Conservation (phyloP, 2,797 vertebrate genomes). For the Poeciliopsis presidionis region DNA sequence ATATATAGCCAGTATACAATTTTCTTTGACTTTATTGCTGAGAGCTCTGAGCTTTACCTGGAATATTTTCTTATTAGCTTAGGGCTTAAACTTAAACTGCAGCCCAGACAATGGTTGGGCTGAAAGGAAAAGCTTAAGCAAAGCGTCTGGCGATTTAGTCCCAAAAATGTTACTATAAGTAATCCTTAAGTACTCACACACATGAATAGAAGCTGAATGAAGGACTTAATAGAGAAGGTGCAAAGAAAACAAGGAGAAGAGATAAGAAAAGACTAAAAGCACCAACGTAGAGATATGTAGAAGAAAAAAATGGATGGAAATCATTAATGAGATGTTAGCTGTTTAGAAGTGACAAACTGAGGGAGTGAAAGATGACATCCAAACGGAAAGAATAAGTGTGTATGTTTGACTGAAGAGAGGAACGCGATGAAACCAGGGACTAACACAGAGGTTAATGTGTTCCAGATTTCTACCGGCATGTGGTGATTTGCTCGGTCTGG, state of each 20-base stretch:
- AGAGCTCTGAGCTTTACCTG: not conserved
- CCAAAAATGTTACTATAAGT: not conserved
- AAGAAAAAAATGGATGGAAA: not conserved
- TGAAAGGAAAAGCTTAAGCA: constrained; percentile 1
- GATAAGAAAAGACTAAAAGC: not conserved
- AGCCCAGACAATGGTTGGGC: not conserved
- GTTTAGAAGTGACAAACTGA: constrained; percentile 32
- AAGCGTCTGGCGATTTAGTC: not conserved
- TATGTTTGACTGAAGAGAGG: constrained; percentile 11
- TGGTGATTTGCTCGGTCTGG: constrained; percentile 3
- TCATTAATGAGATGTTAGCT: constrained; percentile 13
- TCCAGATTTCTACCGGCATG: constrained; percentile 57
- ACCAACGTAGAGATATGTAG: constrained; percentile 54
- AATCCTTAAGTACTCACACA: not conserved
- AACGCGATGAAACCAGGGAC: constrained; percentile 37
- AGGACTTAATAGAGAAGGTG: not conserved
- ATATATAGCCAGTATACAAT: not conserved
- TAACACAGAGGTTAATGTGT: constrained; percentile 65
- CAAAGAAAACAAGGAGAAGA: not conserved
- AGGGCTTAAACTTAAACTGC: not conserved
- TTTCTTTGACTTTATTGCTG: not conserved
- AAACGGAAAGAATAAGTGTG: constrained; percentile 15
- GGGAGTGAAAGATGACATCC: constrained; percentile 78
- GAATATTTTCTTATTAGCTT: not conserved
- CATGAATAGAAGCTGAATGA: not conserved